A percentile compares a stretch with the other conserved stretches of the same genome.
Evolutionary conservation across 2,888 invertebrate species (phyloP).

Genomic region (Mechanitis mazaeus): DNA sequence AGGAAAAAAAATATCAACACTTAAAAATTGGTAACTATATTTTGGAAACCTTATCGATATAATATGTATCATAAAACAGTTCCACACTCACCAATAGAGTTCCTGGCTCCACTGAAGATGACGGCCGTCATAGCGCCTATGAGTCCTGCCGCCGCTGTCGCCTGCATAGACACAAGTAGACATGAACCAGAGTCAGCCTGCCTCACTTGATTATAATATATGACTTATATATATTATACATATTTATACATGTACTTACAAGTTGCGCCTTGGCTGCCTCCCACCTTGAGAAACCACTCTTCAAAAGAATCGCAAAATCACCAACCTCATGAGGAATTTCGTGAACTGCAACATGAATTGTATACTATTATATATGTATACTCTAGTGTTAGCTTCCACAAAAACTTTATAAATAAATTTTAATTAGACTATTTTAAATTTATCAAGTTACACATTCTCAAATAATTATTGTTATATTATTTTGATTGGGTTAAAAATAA

Average conservation of each 20-base stretch:
- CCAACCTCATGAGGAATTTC: constrained; percentile 99
- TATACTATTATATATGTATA: too few species aligned
- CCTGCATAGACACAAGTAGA: constrained; percentile 40
- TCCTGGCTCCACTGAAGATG: constrained; percentile 86
- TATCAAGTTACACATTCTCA: too few species aligned
- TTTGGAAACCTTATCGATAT: too few species aligned
- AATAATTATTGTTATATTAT: too few species aligned
- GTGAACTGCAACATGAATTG: constrained; percentile 79
- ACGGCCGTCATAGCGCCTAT: constrained; percentile 93
- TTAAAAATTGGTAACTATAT: too few species aligned
- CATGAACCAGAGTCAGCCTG: too few species aligned
- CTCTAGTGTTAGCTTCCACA: background rate
- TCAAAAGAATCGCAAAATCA: constrained; percentile 96
- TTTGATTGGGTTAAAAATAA: too few species aligned
- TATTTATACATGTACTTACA: constrained; percentile 47
- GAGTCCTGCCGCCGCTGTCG: constrained; percentile 92
- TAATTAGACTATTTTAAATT: background rate
- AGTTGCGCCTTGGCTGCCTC: constrained; percentile 96
- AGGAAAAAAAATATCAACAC: too few species aligned
- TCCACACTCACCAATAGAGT: constrained; percentile 80
- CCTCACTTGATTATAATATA: too few species aligned
- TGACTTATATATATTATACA: background rate
- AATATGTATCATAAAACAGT: too few species aligned
- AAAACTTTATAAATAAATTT: background rate
- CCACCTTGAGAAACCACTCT: constrained; percentile 94